Evolutionary conservation across 2,113 vertebrate species (phyloP), one percentile per base, ranked within the genome.

Genomic region (Syngnathoides biaculeatus): DNA sequence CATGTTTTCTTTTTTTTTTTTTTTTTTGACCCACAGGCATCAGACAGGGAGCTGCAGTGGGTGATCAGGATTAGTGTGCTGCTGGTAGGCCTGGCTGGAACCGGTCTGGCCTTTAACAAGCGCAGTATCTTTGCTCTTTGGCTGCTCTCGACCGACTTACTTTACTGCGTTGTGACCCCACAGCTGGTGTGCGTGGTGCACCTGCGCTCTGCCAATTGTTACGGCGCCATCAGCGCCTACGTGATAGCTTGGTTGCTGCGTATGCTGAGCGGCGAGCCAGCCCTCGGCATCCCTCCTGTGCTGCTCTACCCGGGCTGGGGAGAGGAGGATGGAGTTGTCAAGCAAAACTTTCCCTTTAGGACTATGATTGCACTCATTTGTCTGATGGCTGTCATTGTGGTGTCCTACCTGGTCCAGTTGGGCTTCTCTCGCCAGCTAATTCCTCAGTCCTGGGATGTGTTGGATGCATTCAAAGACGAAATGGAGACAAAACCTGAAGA

Each of bases 141-240:
- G 92, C 65, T 93, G 66, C 50, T 94, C 58, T 90, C 91, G 0
- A 83, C 88, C 0, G 92, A 94, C 63, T 79, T 93, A 45, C 85
- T 92, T 35, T 93, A 93, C 0, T 82, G 90, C 1, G 27, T 92
- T 3, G 63, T 94, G 10, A 87, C 92, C 53, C 90, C 92, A 0
- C 82, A 87, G 77, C 72, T 87, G 45, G 1, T 78, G 61, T 93
- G 92, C 0, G 86, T 91, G 42, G 85, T 94, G 59, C 60, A 79
- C 53, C 59, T 67, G 10, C 14, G 15, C 78, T 82, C 8, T 17
- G 63, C 87, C 0, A 93, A 94, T 30, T 64, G 67, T 22, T 94
- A 92, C 0, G 90, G 93, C 0, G 92, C 92, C 0, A 80, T 87
- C 17, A 77, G 72, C 0, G 92, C 91, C 38, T 84, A 73, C 9